Base-by-base conservation (phyloP, 1,140 invertebrate species). In the Linepithema humile region DNA sequence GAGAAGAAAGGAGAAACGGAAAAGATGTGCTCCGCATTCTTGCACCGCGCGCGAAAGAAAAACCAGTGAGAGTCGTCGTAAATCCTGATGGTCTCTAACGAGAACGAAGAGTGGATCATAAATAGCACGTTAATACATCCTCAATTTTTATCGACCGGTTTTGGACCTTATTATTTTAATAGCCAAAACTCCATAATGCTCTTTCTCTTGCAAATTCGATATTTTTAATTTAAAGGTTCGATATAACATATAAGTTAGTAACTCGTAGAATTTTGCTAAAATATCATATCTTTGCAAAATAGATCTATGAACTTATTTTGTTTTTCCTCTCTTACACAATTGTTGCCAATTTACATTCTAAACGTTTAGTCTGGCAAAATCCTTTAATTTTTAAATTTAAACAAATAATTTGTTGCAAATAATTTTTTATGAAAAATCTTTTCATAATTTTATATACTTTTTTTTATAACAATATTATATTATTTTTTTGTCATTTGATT, bases 51-150 rank as follows among this genome's bases (percentile, higher is more conserved):
- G 82, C 83, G 67, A 86, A 89, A 90, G 89, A 89, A 92, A 90
- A 90, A 90, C 88, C 67, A 90, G 86, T 89, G 90, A 91, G 84
- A 84, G 85, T 89, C 74, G 67, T 48, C 17, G 29, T 80, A 80
- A 84, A 84, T 83, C 78, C 53, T 55, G 78, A 74, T 74, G 78
- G 53, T 74, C 70, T 74, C 70, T 69, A 74, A 69, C 78, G 69
- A 74, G 78, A 74, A 74, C 40, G 38, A 78, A 78, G n/a, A n/a
- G 57, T 45, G 10, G 35, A 43, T 4, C 7, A 10, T 10, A 57
- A 23, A 6, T 4, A 23, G 38, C 75, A 6, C 0, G 26, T 4
- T n/a, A 40, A 26, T 53, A 80, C 35, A 64, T 80, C 48, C 64
- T 80, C 75, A 40, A 69, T 69, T 9, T 32, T 32, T 35, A 12